phyloP scores from a whole-genome alignment of 2,888 invertebrate genomes.

The Leptinotarsa haldemani region DNA sequence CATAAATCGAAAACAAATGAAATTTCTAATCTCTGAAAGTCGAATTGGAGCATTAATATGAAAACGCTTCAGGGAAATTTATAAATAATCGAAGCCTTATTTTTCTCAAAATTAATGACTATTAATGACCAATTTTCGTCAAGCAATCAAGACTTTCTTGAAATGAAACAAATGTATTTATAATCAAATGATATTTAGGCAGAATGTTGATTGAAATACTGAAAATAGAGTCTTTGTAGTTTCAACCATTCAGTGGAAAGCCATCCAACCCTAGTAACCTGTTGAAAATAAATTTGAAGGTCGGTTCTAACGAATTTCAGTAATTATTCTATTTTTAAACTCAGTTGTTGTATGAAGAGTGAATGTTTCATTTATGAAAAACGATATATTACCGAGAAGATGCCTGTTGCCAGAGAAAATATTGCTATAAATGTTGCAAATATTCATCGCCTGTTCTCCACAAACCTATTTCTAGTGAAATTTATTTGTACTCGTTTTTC shows the following conservation, averaged over 20 bases:
- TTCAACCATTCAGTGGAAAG: neutral
- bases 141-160: no score
- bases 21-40: no score
- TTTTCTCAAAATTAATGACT: no score
- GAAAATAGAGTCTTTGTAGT: neutral
- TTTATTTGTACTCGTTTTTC: no score
- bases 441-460: neutral
- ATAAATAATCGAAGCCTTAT: no score
- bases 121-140: no score
- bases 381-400: neutral
- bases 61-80: no score
- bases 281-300: slow-evolving; percentile 16
- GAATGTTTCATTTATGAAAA: slow-evolving; percentile 12
- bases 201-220: neutral
- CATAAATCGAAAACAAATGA: no score
- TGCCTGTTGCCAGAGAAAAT: neutral
- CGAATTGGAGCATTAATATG: no score
- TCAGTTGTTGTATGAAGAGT: slow-evolving; percentile 9
- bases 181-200: neutral
- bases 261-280: slow-evolving; percentile 18
- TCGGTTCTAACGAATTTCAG: slow-evolving; percentile 13
- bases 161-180: neutral
- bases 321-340: slow-evolving; percentile 15
- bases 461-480: no score
- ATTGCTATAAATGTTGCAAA: neutral